phyloP scores from a whole-genome alignment of 2,888 invertebrate genomes.

The Julus scandinavius region DNA sequence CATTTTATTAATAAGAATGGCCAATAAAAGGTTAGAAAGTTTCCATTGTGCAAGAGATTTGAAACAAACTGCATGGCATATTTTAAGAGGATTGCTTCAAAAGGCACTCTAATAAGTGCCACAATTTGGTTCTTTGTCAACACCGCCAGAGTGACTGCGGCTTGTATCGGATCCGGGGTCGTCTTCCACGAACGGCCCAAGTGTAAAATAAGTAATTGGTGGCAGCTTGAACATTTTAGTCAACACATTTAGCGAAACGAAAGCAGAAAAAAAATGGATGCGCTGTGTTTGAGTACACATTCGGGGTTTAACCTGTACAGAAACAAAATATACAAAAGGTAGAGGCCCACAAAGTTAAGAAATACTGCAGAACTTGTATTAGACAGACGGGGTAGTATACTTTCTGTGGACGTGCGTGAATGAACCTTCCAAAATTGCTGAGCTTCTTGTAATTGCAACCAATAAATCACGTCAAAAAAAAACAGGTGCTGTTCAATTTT shows the following conservation, averaged over 20 bases:
- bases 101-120: not conserved
- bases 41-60: too few species aligned
- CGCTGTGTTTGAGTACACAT: not conserved
- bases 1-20: too few species aligned
- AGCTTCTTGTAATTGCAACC: not conserved
- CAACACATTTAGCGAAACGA: not conserved
- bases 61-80: too few species aligned
- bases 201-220: constrained; percentile 27
- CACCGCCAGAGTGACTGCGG: constrained; percentile 27
- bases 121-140: not conserved
- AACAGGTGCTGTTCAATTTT: constrained; percentile 27
- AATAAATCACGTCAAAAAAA: not conserved
- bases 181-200: not conserved
- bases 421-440: constrained; percentile 6
- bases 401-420: not conserved
- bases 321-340: constrained; percentile 27
- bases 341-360: not conserved
- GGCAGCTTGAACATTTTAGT: constrained; percentile 21
- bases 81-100: not conserved
- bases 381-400: not conserved
- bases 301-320: constrained; percentile 19
- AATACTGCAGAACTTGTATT: not conserved
- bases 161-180: not conserved
- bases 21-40: too few species aligned
- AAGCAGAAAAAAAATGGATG: not conserved